Conservation (phyloP, 2,888 invertebrate genomes). For the Cephalotes varians region DNA sequence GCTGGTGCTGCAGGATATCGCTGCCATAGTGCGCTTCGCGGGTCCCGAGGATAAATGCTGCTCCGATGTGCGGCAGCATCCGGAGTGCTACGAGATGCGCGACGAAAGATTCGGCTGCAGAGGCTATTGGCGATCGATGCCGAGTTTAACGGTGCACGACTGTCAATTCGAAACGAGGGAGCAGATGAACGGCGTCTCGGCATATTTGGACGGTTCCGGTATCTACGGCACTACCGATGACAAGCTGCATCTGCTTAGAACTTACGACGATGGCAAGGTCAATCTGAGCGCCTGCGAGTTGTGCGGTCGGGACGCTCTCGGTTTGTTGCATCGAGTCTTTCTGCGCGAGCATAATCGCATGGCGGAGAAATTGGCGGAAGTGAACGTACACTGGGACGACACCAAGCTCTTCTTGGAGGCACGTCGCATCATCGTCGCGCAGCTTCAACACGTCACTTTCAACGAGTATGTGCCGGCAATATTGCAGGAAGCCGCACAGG, state of each 20-base stretch:
- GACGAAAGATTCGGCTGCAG: slow-evolving; percentile 86
- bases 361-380: slow-evolving; percentile 89
- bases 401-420: slow-evolving; percentile 92
- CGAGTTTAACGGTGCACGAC: slow-evolving; percentile 83
- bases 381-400: slow-evolving; percentile 94
- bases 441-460: slow-evolving; percentile 94
- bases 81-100: slow-evolving; percentile 87
- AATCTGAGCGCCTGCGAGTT: slow-evolving; percentile 89
- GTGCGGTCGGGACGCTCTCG: slow-evolving; percentile 87
- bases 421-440: slow-evolving; percentile 91
- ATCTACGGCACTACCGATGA: slow-evolving; percentile 93
- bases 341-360: slow-evolving; percentile 93
- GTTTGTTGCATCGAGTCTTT: slow-evolving; percentile 91
- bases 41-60: slow-evolving; percentile 76
- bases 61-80: slow-evolving; percentile 81
- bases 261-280: slow-evolving; percentile 91
- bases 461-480: slow-evolving; percentile 94
- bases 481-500: slow-evolving; percentile 90
- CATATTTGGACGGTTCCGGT: slow-evolving; percentile 94
- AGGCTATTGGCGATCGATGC: slow-evolving; percentile 91
- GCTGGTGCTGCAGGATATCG: slow-evolving; percentile 91
- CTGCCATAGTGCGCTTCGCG: slow-evolving; percentile 89
- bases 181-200: slow-evolving; percentile 94
- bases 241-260: slow-evolving; percentile 90
- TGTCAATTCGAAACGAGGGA: slow-evolving; percentile 89